Evolutionary conservation across 2,113 vertebrate species (phyloP).

Genomic region (Phaethornis superciliosus): DNA sequence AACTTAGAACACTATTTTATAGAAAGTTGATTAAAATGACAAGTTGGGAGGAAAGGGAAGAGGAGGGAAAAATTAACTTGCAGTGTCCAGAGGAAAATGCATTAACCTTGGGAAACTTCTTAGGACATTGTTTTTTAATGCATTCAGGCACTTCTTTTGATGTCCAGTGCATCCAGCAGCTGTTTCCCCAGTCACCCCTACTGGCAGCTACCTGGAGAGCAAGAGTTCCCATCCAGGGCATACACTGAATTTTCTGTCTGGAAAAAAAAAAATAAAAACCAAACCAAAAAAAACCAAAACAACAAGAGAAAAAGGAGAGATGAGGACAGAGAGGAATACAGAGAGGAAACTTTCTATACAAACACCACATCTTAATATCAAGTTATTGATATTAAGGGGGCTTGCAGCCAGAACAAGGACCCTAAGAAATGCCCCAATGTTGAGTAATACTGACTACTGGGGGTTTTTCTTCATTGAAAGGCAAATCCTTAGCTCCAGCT

Average conservation of each 20-base stretch:
- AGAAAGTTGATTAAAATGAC: constrained; percentile 47
- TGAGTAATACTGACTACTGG: not conserved
- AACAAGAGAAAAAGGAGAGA: not conserved
- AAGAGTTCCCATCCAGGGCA: not conserved
- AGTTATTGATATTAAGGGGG: not conserved
- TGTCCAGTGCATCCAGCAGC: not conserved
- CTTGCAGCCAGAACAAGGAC: not conserved
- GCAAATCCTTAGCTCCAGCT: not conserved
- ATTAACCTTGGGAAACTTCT: not conserved
- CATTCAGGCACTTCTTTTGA: not conserved
- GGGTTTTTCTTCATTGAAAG: not conserved
- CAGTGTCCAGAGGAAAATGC: not conserved
- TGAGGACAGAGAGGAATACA: not conserved
- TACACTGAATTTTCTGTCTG: rapidly evolving
- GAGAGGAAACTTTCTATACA: not conserved
- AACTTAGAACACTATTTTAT: constrained; percentile 20
- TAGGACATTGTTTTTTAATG: not conserved
- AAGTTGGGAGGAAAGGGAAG: not conserved
- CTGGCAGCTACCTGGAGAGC: not conserved
- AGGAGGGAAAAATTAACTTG: not conserved
- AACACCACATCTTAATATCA: not conserved
- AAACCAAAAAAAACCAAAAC: not conserved
- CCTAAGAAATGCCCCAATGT: not conserved
- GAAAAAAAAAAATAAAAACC: not conserved
- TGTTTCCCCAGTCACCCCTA: not conserved